These are phyloP conservation scores for Batillaria attramentaria DNA, from an alignment of 1,140 invertebrate species.

Conservation along the genomic window DNA sequence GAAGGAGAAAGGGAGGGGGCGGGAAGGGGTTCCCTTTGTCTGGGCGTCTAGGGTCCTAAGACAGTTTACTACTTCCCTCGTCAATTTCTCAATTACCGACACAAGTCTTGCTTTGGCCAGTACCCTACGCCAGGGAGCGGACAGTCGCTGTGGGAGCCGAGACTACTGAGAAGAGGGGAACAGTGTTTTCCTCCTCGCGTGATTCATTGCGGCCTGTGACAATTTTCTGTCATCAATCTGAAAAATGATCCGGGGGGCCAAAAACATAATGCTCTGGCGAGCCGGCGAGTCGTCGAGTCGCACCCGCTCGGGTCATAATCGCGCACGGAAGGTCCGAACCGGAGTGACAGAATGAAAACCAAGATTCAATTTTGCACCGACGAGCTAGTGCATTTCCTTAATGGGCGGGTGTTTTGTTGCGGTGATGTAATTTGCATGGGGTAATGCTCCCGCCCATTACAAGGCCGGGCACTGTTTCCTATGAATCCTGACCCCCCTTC, in stretches of 20 bases:
- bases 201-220: constrained; percentile 6
- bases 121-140: too few species aligned
- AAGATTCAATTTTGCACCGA: constrained; percentile 14
- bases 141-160: too few species aligned
- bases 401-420: constrained; percentile 21
- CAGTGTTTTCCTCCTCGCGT: background rate
- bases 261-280: background rate
- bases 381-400: constrained; percentile 8
- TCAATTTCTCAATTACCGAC: constrained; percentile 12
- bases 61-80: constrained; percentile 2
- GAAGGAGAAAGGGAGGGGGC: background rate
- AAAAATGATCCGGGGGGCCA: background rate
- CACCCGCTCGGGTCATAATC: background rate
- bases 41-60: background rate
- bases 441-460: background rate
- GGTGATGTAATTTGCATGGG: constrained; percentile 9
- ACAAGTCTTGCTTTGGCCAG: constrained; percentile 1
- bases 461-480: too few species aligned
- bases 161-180: background rate
- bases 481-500: too few species aligned
- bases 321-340: background rate
- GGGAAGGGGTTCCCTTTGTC: constrained; percentile 6
- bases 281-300: too few species aligned
- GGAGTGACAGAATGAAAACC: background rate
- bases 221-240: constrained; percentile 21